Conservation (phyloP, 2,888 invertebrate species). For the Caenorhabditis sp. region DNA sequence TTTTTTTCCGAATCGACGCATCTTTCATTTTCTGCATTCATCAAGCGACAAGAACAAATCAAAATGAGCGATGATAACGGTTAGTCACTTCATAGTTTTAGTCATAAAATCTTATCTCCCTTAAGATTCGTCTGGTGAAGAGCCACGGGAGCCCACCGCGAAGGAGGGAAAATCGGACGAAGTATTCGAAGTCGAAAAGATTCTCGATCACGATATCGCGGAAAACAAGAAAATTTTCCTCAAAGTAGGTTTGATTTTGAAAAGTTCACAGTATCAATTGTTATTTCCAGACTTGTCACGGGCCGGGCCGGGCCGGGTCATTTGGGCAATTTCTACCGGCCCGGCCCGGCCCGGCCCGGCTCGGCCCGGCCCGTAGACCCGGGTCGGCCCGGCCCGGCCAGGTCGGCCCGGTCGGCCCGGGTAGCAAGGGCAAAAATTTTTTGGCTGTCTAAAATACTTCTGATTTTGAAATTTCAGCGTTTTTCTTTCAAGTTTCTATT, state of each 20-base stretch:
- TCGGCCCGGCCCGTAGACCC: no score
- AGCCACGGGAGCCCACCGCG: slow-evolving; percentile 29
- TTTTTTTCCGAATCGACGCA: not conserved
- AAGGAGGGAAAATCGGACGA: slow-evolving; percentile 68
- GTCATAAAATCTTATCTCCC: not conserved
- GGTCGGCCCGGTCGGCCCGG: no score
- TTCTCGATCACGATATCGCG: slow-evolving; percentile 45
- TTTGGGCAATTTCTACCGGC: no score
- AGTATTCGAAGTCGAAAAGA: slow-evolving; percentile 63
- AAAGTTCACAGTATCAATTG: no score
- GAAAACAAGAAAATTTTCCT: slow-evolving; percentile 17
- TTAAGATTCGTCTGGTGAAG: not conserved
- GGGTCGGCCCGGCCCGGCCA: no score
- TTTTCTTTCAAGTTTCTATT: no score
- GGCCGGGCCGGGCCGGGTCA: no score
- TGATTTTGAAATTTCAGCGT: no score
- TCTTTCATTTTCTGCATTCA: not conserved
- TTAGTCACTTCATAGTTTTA: not conserved
- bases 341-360: no score
- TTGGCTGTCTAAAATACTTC: no score
- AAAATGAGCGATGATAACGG: not conserved
- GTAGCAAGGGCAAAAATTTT: no score
- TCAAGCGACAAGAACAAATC: not conserved
- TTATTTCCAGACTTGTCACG: no score
- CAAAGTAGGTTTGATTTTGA: slow-evolving; percentile 9